Evolutionary conservation across 1,140 invertebrate genomes (phyloP), one percentile per base, ranked within the genome.

Genomic region (Paraescarpia echinospica): DNA sequence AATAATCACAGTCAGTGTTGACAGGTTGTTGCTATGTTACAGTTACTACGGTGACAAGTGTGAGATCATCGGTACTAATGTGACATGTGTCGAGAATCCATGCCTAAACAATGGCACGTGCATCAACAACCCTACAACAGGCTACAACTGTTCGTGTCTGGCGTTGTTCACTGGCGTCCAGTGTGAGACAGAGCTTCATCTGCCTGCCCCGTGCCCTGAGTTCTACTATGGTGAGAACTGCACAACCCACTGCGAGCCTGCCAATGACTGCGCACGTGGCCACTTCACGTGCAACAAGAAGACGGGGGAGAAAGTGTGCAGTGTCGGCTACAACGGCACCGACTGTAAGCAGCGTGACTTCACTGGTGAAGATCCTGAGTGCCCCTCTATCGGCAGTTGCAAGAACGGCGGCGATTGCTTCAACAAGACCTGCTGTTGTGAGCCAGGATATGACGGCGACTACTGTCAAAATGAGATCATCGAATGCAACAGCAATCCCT

Each of bases 351-450:
- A 91, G 91, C 34, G 91, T 0, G 18, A 1, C 35, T 0, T 90
- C n/a, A 33, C n/a, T 22, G 90, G 35, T 34, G 90, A 5, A 0
- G 91, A 91, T 59, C 35, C 91, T 48, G 91, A 91, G 41, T 91
- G 91, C n/a, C 91, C 91, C 1, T 8, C 27, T 9, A 12, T 33
- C 0, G 91, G 48, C 14, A 31, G 0, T 0, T 91, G 91, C 48
- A 33, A 33, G 33, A 91, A 91, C n/a, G 91, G 91, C 22, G 91
- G 91, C 34, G n/a, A 22, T 18, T 91, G 91, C n/a, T 91, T 91
- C 91, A 91, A 91, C 41, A 33, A 51, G 34, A 22, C 91, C 8
- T 91, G 91, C 41, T 91, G 91, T 48, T 91, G 91, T 59, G 18
- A 14, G 33, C 91, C 91, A 41, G 91, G 91, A 22, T 91, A 48